Evolutionary conservation across 2,113 vertebrate species (phyloP).

Genomic region (Zosterops japonicus): DNA sequence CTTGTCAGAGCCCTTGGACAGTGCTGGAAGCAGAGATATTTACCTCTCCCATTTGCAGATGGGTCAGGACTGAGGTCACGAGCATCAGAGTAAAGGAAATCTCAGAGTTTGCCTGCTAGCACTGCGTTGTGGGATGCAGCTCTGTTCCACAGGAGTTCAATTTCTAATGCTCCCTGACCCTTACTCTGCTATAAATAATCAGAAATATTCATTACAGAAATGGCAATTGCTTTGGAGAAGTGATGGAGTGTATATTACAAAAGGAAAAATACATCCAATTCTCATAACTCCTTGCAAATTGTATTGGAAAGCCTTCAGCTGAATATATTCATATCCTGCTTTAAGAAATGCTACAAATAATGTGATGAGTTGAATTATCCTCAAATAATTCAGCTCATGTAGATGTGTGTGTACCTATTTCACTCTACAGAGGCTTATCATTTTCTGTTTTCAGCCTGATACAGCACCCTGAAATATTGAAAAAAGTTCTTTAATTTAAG

Average conservation of each 20-base stretch:
- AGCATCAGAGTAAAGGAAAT: conserved; percentile 2
- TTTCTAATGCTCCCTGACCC: conserved; percentile 55
- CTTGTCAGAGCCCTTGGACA: not conserved
- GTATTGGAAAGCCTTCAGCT: conserved; percentile 47
- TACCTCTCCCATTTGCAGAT: not conserved
- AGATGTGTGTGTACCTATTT: not conserved
- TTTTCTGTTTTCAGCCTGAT: conserved; percentile 4
- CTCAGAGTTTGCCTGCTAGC: not conserved
- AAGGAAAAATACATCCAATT: conserved; percentile 42
- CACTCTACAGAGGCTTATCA: not conserved
- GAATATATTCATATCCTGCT: conserved; percentile 21
- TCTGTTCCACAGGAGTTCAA: not conserved
- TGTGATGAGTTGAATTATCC: conserved; percentile 26
- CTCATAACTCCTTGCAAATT: conserved; percentile 59
- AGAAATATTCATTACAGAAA: conserved; percentile 67
- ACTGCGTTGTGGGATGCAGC: not conserved
- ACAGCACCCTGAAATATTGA: not conserved
- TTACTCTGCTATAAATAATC: conserved; percentile 49
- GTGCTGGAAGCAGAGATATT: conserved; percentile 28
- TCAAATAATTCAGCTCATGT: conserved; percentile 30
- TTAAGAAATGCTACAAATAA: conserved; percentile 32
- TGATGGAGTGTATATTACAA: conserved; percentile 29
- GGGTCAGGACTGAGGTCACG: conserved; percentile 34
- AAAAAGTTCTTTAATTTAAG: conserved; percentile 7
- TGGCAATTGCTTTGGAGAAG: conserved; percentile 36